phyloP scores from a whole-genome alignment of 2,797 vertebrate species.

The Xenops minutus region DNA sequence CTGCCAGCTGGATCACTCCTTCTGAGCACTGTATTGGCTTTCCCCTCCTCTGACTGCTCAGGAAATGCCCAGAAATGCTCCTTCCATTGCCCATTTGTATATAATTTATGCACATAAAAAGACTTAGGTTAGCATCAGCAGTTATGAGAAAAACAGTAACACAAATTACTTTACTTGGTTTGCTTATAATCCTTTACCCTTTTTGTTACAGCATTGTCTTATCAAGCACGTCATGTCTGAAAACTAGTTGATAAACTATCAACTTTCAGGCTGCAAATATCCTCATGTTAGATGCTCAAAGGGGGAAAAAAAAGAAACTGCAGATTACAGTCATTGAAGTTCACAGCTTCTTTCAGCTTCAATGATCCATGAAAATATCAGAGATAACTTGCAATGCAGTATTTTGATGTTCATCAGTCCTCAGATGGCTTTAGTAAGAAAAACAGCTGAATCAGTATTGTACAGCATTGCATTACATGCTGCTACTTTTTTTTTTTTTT shows the following conservation, averaged over 20 bases:
- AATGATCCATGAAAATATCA: background rate
- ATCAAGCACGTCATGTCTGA: background rate
- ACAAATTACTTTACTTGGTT: background rate
- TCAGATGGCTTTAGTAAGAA: background rate
- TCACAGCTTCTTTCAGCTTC: background rate
- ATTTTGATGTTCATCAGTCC: background rate
- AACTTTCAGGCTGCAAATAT: background rate
- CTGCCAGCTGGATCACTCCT: background rate
- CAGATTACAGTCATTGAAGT: background rate
- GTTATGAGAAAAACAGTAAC: background rate
- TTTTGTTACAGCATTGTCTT: background rate
- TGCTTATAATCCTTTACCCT: background rate
- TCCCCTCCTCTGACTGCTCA: background rate
- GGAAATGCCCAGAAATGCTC: background rate
- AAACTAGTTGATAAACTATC: background rate
- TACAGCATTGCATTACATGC: background rate
- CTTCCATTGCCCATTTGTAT: background rate
- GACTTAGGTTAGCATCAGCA: background rate
- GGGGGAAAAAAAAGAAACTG: background rate
- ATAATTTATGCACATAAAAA: background rate
- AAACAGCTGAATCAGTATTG: background rate
- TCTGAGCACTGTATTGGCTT: background rate
- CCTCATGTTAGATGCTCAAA: background rate
- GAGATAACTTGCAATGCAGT: background rate
- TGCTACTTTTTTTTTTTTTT: background rate